phyloP scores from a whole-genome alignment of 1,140 invertebrate species.

The Lordiphosa clarofinis region DNA sequence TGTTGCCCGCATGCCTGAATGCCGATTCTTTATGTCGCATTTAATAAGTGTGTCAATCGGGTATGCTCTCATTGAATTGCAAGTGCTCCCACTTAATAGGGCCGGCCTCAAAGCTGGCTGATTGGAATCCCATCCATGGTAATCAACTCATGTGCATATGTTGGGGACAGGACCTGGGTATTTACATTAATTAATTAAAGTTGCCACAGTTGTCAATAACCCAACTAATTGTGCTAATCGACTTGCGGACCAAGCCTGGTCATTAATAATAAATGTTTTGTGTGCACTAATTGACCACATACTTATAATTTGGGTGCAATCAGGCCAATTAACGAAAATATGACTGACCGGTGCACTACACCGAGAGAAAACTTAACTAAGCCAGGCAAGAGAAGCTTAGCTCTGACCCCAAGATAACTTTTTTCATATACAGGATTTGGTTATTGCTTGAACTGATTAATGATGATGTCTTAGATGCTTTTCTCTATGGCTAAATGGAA shows the following conservation, averaged over 20 bases:
- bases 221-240: slow-evolving; percentile 65
- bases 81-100: neutral
- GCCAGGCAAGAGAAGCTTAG: too few relatives aligned
- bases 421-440: too few relatives aligned
- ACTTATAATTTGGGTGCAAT: neutral
- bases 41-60: slow-evolving; percentile 69
- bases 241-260: slow-evolving; percentile 39
- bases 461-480: too few relatives aligned
- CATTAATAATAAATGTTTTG: slow-evolving; percentile 69
- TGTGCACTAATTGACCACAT: slow-evolving; percentile 41
- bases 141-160: slow-evolving; percentile 22
- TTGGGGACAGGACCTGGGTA: slow-evolving; percentile 10
- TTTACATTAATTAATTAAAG: slow-evolving; percentile 68
- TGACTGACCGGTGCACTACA: slow-evolving; percentile 1
- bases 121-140: slow-evolving; percentile 6
- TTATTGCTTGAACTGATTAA: too few relatives aligned
- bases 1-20: slow-evolving; percentile 58
- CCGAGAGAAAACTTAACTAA: neutral
- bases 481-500: too few relatives aligned
- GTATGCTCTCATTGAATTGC: slow-evolving; percentile 3
- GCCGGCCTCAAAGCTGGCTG: neutral
- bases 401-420: too few relatives aligned
- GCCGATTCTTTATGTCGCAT: slow-evolving; percentile 56
- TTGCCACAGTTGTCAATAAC: slow-evolving; percentile 55
- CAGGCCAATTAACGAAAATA: slow-evolving; percentile 12